phyloP scores from a whole-genome alignment of 2,888 invertebrate genomes.

The Tenthredo amoena region DNA sequence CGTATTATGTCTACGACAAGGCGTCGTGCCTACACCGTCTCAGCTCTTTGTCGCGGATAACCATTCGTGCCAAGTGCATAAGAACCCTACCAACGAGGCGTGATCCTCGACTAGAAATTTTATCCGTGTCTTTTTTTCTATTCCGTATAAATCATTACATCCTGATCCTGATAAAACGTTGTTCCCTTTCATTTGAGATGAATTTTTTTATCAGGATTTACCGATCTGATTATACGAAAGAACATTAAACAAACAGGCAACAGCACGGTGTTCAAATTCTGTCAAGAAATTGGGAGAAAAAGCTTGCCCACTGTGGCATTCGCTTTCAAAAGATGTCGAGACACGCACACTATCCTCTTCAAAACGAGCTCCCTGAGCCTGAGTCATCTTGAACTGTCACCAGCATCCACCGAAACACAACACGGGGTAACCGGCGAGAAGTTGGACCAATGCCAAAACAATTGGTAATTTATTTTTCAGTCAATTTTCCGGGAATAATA shows the following conservation, averaged over 20 bases:
- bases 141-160: background rate
- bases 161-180: background rate
- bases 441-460: conserved; percentile 69
- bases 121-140: background rate
- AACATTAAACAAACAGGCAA: background rate
- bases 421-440: conserved; percentile 50
- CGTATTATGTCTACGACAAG: conserved; percentile 71
- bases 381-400: conserved; percentile 55
- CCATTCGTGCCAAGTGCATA: conserved; percentile 49
- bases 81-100: background rate
- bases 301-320: conserved; percentile 32
- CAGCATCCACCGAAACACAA: conserved; percentile 51
- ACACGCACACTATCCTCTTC: conserved; percentile 29
- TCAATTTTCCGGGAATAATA: conserved; percentile 52
- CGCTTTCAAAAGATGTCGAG: conserved; percentile 30
- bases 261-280: background rate
- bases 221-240: background rate
- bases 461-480: conserved; percentile 62
- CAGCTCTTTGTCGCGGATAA: conserved; percentile 47
- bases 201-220: background rate
- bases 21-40: conserved; percentile 49
- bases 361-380: conserved; percentile 38
- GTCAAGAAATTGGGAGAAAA: background rate
- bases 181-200: background rate
- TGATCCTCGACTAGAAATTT: conserved; percentile 27